phyloP scores from a whole-genome alignment of 2,888 invertebrate species.

The Cyaniris semiargus region DNA sequence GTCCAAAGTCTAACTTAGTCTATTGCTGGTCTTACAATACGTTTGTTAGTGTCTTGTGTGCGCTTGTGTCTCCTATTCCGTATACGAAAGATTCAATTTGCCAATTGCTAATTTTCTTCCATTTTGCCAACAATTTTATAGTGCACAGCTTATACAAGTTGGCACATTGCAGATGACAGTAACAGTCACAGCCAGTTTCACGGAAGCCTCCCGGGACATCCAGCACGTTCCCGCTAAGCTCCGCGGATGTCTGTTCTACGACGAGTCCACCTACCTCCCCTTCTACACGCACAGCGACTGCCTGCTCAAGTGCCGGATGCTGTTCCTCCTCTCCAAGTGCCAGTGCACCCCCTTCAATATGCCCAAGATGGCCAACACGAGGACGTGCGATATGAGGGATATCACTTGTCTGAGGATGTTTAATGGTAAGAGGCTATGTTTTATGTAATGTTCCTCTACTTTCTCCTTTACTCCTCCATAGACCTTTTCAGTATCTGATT shows the following conservation, averaged over 20 bases:
- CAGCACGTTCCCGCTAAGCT: conserved; percentile 63
- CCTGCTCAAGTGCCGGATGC: conserved; percentile 78
- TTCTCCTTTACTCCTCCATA: neutral
- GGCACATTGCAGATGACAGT: conserved; percentile 54
- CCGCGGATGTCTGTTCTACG: conserved; percentile 80
- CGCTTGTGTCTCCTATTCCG: too few relatives aligned
- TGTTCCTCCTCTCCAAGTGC: conserved; percentile 73
- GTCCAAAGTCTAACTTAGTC: neutral
- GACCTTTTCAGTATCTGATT: too few relatives aligned
- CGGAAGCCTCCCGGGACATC: conserved; percentile 70
- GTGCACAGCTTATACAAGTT: too few relatives aligned
- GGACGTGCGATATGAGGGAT: conserved; percentile 76
- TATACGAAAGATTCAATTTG: too few relatives aligned
- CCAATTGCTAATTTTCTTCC: neutral
- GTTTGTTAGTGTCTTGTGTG: too few relatives aligned
- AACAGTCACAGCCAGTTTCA: conserved; percentile 65
- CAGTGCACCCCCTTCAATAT: conserved; percentile 81
- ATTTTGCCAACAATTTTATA: neutral
- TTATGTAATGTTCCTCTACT: neutral
- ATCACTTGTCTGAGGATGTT: conserved; percentile 70
- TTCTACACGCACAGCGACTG: conserved; percentile 82
- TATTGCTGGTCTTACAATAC: too few relatives aligned
- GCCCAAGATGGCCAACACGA: conserved; percentile 61
- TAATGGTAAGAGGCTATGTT: conserved; percentile 57
- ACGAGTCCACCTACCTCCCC: conserved; percentile 70